These are phyloP conservation scores for Labroides dimidiatus DNA, from an alignment of 2,797 vertebrate species.

Conservation along the genomic window DNA sequence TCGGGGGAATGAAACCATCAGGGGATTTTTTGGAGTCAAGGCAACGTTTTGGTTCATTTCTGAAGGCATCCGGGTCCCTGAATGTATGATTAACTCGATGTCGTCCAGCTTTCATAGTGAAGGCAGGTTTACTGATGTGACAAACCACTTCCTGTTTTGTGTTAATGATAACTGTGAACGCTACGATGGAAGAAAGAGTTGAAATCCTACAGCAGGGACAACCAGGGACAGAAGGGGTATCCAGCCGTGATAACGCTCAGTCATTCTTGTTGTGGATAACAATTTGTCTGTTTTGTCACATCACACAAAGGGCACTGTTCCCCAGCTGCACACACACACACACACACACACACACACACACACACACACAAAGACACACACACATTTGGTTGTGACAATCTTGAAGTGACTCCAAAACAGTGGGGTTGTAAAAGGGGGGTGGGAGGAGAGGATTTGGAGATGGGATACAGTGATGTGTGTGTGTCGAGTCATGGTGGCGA, in stretches of 20 bases:
- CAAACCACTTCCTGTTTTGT: slow-evolving; percentile 44
- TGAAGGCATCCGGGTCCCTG: not conserved
- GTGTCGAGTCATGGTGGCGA: not conserved
- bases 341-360: slow-evolving; percentile 3
- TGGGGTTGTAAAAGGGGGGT: slow-evolving; percentile 6
- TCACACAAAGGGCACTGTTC: slow-evolving; percentile 61
- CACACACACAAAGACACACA: not conserved
- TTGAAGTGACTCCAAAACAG: slow-evolving; percentile 23
- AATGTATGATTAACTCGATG: slow-evolving; percentile 70
- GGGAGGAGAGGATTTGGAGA: slow-evolving; percentile 14
- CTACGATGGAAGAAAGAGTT: not conserved
- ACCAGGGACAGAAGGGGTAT: slow-evolving; percentile 6
- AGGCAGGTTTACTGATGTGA: not conserved
- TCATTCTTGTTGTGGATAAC: slow-evolving; percentile 44
- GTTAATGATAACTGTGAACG: not conserved
- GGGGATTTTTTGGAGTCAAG: slow-evolving; percentile 49
- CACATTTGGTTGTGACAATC: slow-evolving; percentile 17
- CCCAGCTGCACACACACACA: slow-evolving; percentile 11
- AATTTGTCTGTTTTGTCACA: slow-evolving; percentile 44
- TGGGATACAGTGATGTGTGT: slow-evolving; percentile 7
- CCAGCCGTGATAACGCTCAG: slow-evolving; percentile 23
- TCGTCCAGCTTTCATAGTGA: slow-evolving; percentile 31
- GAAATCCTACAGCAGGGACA: not conserved
- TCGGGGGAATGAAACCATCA: slow-evolving; percentile 13
- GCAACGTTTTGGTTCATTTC: slow-evolving; percentile 28